Conservation (phyloP, 2,888 invertebrate species). For the Cotesia congregata region DNA sequence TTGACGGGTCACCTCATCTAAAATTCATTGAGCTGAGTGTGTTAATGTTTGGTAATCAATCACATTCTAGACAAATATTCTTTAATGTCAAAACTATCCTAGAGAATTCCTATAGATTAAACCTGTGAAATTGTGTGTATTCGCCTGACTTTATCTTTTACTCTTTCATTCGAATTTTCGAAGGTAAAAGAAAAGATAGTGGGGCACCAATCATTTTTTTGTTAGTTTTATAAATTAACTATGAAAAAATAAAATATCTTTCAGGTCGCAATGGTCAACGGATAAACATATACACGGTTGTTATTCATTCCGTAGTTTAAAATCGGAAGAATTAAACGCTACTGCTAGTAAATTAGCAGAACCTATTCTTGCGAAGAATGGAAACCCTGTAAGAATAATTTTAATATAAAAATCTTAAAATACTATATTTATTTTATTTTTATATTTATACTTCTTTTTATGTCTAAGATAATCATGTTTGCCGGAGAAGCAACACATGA, state of each 20-base stretch:
- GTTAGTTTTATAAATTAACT: slow-evolving; percentile 5
- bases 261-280: slow-evolving; percentile 80
- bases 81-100: too few relatives aligned
- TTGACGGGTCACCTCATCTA: too few relatives aligned
- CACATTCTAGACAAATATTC: too few relatives aligned
- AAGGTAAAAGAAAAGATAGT: too few relatives aligned
- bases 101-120: too few relatives aligned
- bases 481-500: slow-evolving; percentile 80
- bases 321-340: slow-evolving; percentile 72
- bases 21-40: too few relatives aligned
- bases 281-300: slow-evolving; percentile 81
- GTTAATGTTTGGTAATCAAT: too few relatives aligned
- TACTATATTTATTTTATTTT: slow-evolving; percentile 31
- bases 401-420: slow-evolving; percentile 13
- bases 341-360: slow-evolving; percentile 73
- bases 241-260: slow-evolving; percentile 43
- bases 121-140: too few relatives aligned
- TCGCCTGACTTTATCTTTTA: too few relatives aligned
- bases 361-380: slow-evolving; percentile 71
- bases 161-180: too few relatives aligned
- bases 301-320: slow-evolving; percentile 76
- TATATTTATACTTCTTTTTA: not conserved
- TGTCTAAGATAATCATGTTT: slow-evolving; percentile 74
- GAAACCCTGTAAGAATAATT: slow-evolving; percentile 64
- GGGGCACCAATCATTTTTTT: not conserved